Evolutionary conservation across 2,797 vertebrate species (phyloP).

Genomic region (Tarsius wallacei): DNA sequence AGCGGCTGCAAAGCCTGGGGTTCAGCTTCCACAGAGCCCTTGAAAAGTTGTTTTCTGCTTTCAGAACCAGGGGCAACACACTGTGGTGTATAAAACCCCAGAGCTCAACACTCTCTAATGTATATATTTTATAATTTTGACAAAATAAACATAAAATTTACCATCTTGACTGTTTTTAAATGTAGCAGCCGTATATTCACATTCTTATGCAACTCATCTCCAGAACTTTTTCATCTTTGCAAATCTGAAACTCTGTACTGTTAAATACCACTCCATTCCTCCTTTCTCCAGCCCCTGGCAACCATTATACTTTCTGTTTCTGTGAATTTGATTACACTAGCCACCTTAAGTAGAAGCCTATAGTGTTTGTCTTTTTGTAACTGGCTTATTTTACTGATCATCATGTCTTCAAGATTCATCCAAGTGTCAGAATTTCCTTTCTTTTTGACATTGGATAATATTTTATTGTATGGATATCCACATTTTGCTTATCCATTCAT

Average conservation of each 20-base stretch:
- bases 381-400: constrained; percentile 19
- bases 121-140: background rate
- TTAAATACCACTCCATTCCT: background rate
- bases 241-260: background rate
- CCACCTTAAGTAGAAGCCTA: background rate
- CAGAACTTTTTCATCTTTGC: background rate
- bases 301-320: background rate
- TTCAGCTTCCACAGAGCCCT: background rate
- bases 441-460: background rate
- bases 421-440: constrained; percentile 9
- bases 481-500: background rate
- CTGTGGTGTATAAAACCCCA: background rate
- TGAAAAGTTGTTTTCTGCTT: background rate
- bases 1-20: background rate
- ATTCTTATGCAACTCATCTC: background rate
- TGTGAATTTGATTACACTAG: background rate
- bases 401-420: background rate
- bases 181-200: background rate
- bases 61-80: background rate
- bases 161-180: background rate
- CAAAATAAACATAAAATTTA: background rate
- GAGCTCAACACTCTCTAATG: background rate
- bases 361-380: background rate
- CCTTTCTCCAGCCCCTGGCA: no score
- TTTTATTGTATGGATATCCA: background rate